Percentiles rank a stretch among this genome's conserved stretches.
Conservation (phyloP, 2,113 vertebrate genomes). For the Myotis yumanensis region DNA sequence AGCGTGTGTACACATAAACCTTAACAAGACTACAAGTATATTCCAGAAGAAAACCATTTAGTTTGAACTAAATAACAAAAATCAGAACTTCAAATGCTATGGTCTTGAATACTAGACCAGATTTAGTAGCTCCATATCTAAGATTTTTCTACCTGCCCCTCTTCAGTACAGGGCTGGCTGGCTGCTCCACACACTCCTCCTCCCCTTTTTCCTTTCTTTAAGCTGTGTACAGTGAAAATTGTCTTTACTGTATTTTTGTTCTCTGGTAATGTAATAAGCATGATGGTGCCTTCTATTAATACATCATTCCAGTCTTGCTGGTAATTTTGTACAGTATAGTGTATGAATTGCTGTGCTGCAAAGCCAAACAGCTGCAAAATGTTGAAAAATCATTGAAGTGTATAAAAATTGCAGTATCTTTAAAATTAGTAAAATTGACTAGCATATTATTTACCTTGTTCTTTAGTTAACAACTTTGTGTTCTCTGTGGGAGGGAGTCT, state of each 20-base stretch:
- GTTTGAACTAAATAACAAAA: conserved; percentile 86
- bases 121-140: conserved; percentile 76
- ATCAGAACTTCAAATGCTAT: conserved; percentile 85
- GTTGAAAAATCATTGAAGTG: conserved; percentile 83
- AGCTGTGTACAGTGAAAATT: conserved; percentile 93
- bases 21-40: conserved; percentile 85
- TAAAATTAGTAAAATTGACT: conserved; percentile 87
- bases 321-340: conserved; percentile 89
- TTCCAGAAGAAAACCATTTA: conserved; percentile 85
- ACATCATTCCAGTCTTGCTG: conserved; percentile 95
- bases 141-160: conserved; percentile 86
- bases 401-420: conserved; percentile 92
- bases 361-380: conserved; percentile 87
- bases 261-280: conserved; percentile 91
- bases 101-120: conserved; percentile 78
- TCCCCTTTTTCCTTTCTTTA: conserved; percentile 79
- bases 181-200: conserved; percentile 84
- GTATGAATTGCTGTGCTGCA: conserved; percentile 88
- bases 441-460: conserved; percentile 84
- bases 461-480: conserved; percentile 80
- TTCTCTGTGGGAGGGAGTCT: conserved; percentile 76
- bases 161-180: conserved; percentile 84
- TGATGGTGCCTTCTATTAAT: conserved; percentile 97
- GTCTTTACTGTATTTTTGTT: conserved; percentile 92
- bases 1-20: conserved; percentile 87